Percentiles rank a stretch among this genome's conserved stretches.
These are phyloP conservation scores for Rhadina sibilatrix DNA, from an alignment of 2,113 vertebrate species.

Conservation along the genomic window DNA sequence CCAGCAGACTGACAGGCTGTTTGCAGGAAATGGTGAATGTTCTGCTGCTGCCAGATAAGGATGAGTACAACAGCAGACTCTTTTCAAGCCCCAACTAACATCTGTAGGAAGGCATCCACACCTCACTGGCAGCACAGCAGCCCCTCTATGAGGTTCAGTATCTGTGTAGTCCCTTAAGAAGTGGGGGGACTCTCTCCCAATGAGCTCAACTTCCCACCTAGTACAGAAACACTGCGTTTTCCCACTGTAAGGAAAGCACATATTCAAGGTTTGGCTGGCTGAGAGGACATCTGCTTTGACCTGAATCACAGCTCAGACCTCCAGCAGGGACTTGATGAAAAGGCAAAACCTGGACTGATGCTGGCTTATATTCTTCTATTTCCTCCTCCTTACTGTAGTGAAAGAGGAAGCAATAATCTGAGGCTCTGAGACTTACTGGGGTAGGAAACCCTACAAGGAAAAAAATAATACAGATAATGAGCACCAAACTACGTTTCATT, in stretches of 20 bases:
- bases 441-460: neutral
- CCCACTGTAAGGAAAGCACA: neutral
- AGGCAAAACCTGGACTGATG: neutral
- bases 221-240: neutral
- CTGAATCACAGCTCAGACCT: neutral
- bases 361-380: neutral
- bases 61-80: neutral
- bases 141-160: neutral
- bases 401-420: neutral
- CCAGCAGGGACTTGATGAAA: neutral
- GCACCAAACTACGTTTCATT: neutral
- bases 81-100: neutral
- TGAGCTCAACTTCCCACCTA: neutral
- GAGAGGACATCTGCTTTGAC: neutral
- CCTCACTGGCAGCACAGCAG: fast-evolving
- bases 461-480: neutral
- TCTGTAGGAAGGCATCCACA: neutral
- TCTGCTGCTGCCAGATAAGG: neutral
- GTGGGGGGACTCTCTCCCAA: neutral
- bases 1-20: neutral
- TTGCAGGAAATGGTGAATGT: neutral
- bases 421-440: neutral
- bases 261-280: neutral
- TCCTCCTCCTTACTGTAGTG: neutral
- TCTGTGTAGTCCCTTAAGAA: neutral